These are phyloP conservation scores for Anthopleura sola DNA, from an alignment of 64 coral and sea anemone genomes.

Conservation along the genomic window DNA sequence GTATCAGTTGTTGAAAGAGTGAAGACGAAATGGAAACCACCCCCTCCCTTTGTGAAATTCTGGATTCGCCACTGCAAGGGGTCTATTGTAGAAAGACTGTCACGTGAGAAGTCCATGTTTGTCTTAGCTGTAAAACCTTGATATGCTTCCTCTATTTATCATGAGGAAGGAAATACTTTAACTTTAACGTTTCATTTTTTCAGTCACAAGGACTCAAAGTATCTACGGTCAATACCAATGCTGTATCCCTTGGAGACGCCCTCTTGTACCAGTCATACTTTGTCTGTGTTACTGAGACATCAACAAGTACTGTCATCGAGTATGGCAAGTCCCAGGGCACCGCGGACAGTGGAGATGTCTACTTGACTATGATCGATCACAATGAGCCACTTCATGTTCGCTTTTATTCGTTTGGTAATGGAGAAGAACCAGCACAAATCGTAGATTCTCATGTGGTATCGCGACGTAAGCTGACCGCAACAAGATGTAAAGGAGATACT, in stretches of 20 bases:
- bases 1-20: no score
- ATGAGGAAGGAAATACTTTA: no score
- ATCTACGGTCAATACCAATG: conserved; percentile 21
- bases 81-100: no score
- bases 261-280: conserved; percentile 48
- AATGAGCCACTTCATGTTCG: neutral
- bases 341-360: conserved; percentile 39
- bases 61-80: no score
- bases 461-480: neutral
- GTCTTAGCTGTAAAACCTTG: no score
- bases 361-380: conserved; percentile 24
- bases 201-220: neutral
- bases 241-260: neutral
- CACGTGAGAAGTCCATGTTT: no score
- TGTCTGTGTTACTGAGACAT: conserved; percentile 37
- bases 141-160: no score
- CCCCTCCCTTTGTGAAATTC: no score
- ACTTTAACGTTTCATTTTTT: neutral
- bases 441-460: conserved; percentile 14
- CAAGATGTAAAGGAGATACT: conserved; percentile 40
- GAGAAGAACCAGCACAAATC: neutral
- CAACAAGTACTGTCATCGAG: conserved; percentile 24
- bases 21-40: no score
- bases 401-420: conserved; percentile 34
- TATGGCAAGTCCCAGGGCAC: conserved; percentile 40